Base-by-base conservation (phyloP, 2,888 invertebrate genomes). In the Polymixis flavicincta region DNA sequence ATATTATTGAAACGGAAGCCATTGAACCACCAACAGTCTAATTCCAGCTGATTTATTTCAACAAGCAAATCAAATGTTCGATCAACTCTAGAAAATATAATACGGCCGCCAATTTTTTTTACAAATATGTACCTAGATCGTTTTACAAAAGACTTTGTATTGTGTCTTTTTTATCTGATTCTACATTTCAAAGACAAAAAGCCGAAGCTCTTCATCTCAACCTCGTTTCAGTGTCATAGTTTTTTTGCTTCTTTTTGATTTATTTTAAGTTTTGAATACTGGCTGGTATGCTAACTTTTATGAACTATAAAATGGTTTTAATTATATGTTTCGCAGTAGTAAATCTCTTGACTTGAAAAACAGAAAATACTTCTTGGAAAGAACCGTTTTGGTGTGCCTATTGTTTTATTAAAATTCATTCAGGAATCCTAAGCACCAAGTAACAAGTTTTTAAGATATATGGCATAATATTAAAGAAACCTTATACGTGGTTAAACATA, bases 251-350 rank as follows among this genome's bases (percentile, higher is more conserved):
- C 22, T 28, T 54, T 42, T 50, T 55, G 19, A 45, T 60, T 57
- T 66, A 65, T 59, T 65, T 72, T 69, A 45, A 52, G 50, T 59
- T 48, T 64, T 45, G 28, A 66, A 69, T 73, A 69, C 52, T 71
- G 52, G 54, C 67, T 67, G 25, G 13, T 54, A 66, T 57, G 67
- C 37, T 64, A 25, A 57, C 28, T 82, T 84, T 75, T 71, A 25
- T 82, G 72, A 85, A 76, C 66, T 48, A 55, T 71, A 45, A 63
- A 80, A 55, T 50, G 5, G n/a, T 70, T 82, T 76, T 85, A 76
- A 63, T 55, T 72, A 52, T 37, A 55, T 9, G 59, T 59, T 55
- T 67, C 37, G 66, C 17, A 50, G 32, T 66, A 59, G 22, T 45
- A 64, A 59, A 63, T 52, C 14, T 42, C 25, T 45, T n/a, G 55